Evolutionary conservation across 2,888 invertebrate species (phyloP), one percentile per base, ranked within the genome.

Genomic region (Chydorus sphaericus): DNA sequence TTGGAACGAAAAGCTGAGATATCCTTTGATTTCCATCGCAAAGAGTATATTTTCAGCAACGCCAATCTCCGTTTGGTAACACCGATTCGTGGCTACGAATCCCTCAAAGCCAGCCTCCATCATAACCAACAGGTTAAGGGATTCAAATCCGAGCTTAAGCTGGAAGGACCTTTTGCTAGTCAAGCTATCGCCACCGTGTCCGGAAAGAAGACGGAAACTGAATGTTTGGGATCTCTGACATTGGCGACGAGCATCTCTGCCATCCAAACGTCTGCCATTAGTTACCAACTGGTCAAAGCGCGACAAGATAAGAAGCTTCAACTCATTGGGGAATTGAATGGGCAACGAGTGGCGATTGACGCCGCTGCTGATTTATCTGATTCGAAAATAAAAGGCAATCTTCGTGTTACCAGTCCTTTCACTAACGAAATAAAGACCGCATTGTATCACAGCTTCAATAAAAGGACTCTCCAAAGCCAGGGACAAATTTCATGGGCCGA

Each of bases 11-110:
- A 23, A 10, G 44, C 44, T 7, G 44, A 44, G 5, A 10, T 44
- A 1, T 44, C 44, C 11, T 14, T 28, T 5, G 44, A 44, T 44
- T 44, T 16, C 11, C 44, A 44, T 14, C 44, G 44, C 26, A 23
- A 23, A 7, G 44, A 20, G 28, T 23, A 26, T 2, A 14, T 28
- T 44, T 44, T 44, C 44, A 38, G 37, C 26, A 54, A 48, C 39
- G 50, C 52, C 14, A 37, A 26, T 30, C n/a, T 58, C 16, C 30
- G 33, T n/a, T 23, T 58, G 10, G 38, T 53, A n/a, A 59, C 59
- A 4, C 56, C 56, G 10, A 10, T 60, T 10, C 23, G 23, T 20
- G 54, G 58, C n/a, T 55, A 38, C 37, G 52, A 48, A 5, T 39
- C 48, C 11, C 33, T 55, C 8, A 39, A 28, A 11, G 38, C 26